Conservation (phyloP, 2,797 vertebrate genomes). For the Crocodylus rhombifer region DNA sequence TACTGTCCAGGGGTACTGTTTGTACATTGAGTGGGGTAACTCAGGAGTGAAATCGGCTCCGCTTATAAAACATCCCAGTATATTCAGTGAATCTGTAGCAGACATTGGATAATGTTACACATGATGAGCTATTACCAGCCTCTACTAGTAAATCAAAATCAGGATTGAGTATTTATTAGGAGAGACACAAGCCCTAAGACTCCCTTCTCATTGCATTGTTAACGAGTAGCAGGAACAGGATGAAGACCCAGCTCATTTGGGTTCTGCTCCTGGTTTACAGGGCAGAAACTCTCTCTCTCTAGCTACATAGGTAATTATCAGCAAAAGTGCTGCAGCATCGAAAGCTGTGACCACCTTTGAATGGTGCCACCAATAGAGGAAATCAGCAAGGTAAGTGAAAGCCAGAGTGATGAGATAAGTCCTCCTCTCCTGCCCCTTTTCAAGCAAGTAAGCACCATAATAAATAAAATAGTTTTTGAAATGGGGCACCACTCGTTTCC, state of each 20-base stretch:
- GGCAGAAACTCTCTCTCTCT: background rate
- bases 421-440: too few relatives aligned
- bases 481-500: too few relatives aligned
- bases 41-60: background rate
- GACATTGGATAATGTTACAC: background rate
- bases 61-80: background rate
- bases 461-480: too few relatives aligned
- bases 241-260: background rate
- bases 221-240: background rate
- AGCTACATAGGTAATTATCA: too few relatives aligned
- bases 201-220: background rate
- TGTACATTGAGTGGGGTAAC: background rate
- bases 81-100: background rate
- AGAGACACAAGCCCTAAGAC: background rate
- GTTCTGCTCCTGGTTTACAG: background rate
- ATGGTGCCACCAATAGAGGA: too few relatives aligned
- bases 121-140: background rate
- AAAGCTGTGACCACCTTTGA: too few relatives aligned
- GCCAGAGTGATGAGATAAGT: too few relatives aligned
- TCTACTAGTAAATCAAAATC: background rate
- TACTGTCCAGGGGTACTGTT: background rate
- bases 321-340: too few relatives aligned
- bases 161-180: background rate
- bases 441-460: too few relatives aligned
- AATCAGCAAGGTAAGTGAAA: too few relatives aligned